Evolutionary conservation across 1,140 invertebrate genomes (phyloP), one percentile per base, ranked within the genome.

Genomic region (Propsilocerus akamusi): DNA sequence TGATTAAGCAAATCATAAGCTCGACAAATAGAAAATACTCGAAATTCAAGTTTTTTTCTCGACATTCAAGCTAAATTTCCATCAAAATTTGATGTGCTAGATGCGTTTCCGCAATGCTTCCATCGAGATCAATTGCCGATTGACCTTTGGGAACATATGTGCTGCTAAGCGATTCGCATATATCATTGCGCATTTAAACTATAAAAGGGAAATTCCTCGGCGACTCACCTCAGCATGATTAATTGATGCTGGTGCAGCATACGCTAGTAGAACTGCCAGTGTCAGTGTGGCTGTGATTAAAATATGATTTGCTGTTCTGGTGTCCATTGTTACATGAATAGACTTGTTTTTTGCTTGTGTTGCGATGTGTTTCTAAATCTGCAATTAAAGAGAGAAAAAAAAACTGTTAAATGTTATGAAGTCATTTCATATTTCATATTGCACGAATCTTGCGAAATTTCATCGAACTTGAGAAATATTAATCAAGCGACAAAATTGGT

Each of bases 71-170:
- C n/a, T n/a, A n/a, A n/a, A n/a, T n/a, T n/a, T n/a, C n/a, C n/a
- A n/a, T n/a, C n/a, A n/a, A n/a, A n/a, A n/a, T n/a, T n/a, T n/a
- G n/a, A n/a, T n/a, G n/a, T n/a, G n/a, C n/a, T n/a, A n/a, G n/a
- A n/a, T n/a, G n/a, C n/a, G n/a, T n/a, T n/a, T n/a, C n/a, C n/a
- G n/a, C n/a, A n/a, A n/a, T n/a, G n/a, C n/a, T n/a, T n/a, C n/a
- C n/a, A n/a, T n/a, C n/a, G 22, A 41, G 34, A 41, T 41, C 34
- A 41, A 41, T 41, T 41, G 34, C 14, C 34, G 34, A 41, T 41
- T 41, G 34, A 41, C 34, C 34, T 41, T 41, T 41, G 34, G 34
- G 34, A 41, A 41, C 10, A 20, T 41, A 41, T 20, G 34, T 41
- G 34, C 34, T 17, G 14, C 10, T 11, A 11, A 30, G n/a, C n/a